Conservation (phyloP, 35 echinoderm and acorn worm genomes). For the Heliocidaris tuberculata region DNA sequence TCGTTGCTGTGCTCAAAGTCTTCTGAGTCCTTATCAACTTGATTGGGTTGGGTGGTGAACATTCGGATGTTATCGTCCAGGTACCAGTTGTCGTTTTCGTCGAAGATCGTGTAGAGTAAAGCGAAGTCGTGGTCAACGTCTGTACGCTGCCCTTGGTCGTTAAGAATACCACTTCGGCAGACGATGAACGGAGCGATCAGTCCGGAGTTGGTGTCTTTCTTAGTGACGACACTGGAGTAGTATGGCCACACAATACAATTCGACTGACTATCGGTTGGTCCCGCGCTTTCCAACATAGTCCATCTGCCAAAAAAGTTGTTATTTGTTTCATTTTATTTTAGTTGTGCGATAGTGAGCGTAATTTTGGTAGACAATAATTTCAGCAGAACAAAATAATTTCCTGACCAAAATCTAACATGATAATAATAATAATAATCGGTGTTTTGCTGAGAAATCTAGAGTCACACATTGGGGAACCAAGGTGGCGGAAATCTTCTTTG, state of each 20-base stretch:
- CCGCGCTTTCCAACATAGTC: slow-evolving; percentile 57
- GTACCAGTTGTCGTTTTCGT: slow-evolving; percentile 96
- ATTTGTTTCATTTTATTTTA: neutral
- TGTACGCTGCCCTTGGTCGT: slow-evolving; percentile 40
- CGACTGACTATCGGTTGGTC: slow-evolving; percentile 51
- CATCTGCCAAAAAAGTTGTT: slow-evolving; percentile 15
- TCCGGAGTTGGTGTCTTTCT: slow-evolving; percentile 77
- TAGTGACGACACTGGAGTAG: slow-evolving; percentile 64
- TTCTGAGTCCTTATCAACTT: slow-evolving; percentile 65
- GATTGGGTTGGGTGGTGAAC: slow-evolving; percentile 32
- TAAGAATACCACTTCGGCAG: slow-evolving; percentile 63
- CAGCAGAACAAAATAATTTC: too few relatives aligned
- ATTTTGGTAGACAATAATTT: too few relatives aligned
- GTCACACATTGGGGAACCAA: too few relatives aligned
- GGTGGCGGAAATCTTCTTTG: too few relatives aligned
- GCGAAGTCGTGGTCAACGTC: slow-evolving; percentile 83
- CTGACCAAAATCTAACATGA: too few relatives aligned
- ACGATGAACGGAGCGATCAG: slow-evolving; percentile 81
- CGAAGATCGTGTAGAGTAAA: slow-evolving; percentile 74
- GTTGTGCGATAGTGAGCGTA: neutral
- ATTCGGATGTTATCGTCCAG: slow-evolving; percentile 83
- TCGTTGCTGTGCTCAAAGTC: slow-evolving; percentile 83
- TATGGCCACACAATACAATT: slow-evolving; percentile 79
- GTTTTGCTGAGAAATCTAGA: too few relatives aligned
- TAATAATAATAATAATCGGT: too few relatives aligned